Percentiles rank a stretch among this genome's conserved stretches.
phyloP scores from a whole-genome alignment of 1,140 invertebrate genomes.

The Caerostris darwini region DNA sequence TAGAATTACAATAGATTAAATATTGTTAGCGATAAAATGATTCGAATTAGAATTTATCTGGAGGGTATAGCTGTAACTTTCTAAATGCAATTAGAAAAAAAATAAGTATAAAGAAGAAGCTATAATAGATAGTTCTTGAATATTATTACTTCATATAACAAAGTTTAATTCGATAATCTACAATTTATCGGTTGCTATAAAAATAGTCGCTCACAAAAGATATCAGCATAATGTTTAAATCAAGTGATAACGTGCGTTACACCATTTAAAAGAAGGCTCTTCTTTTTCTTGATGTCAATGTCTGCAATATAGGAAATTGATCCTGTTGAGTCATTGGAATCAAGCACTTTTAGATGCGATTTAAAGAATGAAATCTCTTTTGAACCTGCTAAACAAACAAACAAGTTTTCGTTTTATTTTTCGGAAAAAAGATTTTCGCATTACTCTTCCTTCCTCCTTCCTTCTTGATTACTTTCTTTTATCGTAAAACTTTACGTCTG shows the following conservation, averaged over 20 bases:
- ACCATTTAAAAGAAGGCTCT: not conserved
- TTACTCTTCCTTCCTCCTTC: not conserved
- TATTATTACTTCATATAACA: not conserved
- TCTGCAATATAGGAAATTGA: not conserved
- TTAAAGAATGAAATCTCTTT: not conserved
- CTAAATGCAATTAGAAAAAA: no score
- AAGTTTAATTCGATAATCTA: not conserved
- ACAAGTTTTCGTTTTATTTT: not conserved
- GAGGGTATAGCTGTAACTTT: no score
- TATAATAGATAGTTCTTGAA: not conserved
- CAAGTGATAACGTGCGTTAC: not conserved
- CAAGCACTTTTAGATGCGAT: not conserved
- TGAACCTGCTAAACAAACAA: not conserved
- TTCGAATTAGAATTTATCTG: no score
- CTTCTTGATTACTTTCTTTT: constrained; percentile 16
- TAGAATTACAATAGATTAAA: no score
- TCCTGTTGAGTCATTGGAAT: not conserved
- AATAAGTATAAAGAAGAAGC: no score
- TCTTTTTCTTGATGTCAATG: not conserved
- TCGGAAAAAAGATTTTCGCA: not conserved
- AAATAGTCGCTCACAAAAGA: not conserved
- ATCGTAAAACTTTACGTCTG: constrained; percentile 3
- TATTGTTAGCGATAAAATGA: no score
- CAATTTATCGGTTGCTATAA: not conserved
- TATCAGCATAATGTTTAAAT: not conserved